Base-by-base conservation (phyloP, 2,797 vertebrate genomes). In the Morus bassanus region DNA sequence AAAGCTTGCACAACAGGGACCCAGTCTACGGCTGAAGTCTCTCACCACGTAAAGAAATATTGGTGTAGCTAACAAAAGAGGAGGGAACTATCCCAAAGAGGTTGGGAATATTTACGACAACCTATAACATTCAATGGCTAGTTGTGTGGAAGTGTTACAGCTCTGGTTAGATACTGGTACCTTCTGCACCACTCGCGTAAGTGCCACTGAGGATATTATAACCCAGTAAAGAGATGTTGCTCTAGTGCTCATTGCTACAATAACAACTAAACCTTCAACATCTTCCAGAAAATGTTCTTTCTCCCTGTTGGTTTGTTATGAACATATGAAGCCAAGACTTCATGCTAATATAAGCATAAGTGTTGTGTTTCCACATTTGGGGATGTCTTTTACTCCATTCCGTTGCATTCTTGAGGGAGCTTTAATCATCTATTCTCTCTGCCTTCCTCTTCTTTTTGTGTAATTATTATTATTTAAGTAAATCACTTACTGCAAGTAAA, bases 401-500 rank as follows among this genome's bases (percentile, higher is more conserved):
- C n/a, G 4, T 73, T 85, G 27, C 14, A 25, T 60, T 87, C 63
- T 88, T 60, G 35, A 89, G 64, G 23, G 11, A 59, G 6, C 16
- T 75, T 65, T 79, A 69, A 53, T 74, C 30, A 68, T 54, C 69
- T 65, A 2, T 85, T 84, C 59, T 84, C 24, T 88, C 60, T 93
- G 33, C 43, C 21, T 48, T 57, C n/a, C 28, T 77, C 37, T 79
- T 73, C 51, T 92, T 80, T 88, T 63, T 73, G 18, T 61, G 23
- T 35, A 85, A 75, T 94, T 83, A 75, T 87, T 88, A 54, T 51
- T 89, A 51, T 86, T 60, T 28, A 86, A 85, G 88, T 93, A 92
- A 96, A 92, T 94, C 54, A 73, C 80, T 92, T 91, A 68, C 67
- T 86, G 54, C 73, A 95, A 95, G 80, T 92, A 93, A 93, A 93